A percentile compares a stretch with the other conserved stretches of the same genome.
These are phyloP conservation scores for Parambassis ranga DNA, from an alignment of 2,797 vertebrate species.

Conservation along the genomic window DNA sequence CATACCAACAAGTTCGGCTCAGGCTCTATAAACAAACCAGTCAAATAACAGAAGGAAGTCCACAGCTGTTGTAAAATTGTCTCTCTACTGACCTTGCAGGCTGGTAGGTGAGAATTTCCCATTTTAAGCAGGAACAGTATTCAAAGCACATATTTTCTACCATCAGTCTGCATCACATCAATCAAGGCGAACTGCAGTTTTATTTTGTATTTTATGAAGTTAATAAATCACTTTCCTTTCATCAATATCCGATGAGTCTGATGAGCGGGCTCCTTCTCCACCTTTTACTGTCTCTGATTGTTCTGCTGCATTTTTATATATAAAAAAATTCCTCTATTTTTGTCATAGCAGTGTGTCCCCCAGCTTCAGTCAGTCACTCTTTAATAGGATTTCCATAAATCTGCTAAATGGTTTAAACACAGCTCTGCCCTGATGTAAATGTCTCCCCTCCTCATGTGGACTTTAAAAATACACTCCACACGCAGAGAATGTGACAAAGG, in stretches of 20 bases:
- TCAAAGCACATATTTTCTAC: conserved; percentile 11
- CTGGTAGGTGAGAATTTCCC: conserved; percentile 1
- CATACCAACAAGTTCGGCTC: too few relatives aligned
- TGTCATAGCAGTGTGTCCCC: conserved; percentile 48
- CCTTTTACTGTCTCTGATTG: neutral
- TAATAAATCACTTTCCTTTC: conserved; percentile 24
- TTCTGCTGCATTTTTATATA: conserved; percentile 15
- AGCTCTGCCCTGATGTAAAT: conserved; percentile 37
- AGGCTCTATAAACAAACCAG: too few relatives aligned
- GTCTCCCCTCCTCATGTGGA: conserved; percentile 49
- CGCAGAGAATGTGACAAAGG: conserved; percentile 58
- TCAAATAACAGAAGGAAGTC: too few relatives aligned
- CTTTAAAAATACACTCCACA: conserved; percentile 57
- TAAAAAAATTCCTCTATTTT: conserved; percentile 35
- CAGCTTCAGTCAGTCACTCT: conserved; percentile 56
- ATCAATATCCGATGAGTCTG: conserved; percentile 32
- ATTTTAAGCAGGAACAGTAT: neutral
- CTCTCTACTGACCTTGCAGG: conserved; percentile 43
- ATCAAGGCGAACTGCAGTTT: conserved; percentile 8
- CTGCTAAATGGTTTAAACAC: conserved; percentile 68
- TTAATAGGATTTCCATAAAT: conserved; percentile 72
- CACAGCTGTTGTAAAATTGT: too few relatives aligned
- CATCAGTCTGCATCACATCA: conserved; percentile 25
- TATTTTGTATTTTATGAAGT: conserved; percentile 26
- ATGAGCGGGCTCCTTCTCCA: conserved; percentile 5